These are phyloP conservation scores for Clunio marinus DNA, from an alignment of 2,888 invertebrate species.

Conservation along the genomic window DNA sequence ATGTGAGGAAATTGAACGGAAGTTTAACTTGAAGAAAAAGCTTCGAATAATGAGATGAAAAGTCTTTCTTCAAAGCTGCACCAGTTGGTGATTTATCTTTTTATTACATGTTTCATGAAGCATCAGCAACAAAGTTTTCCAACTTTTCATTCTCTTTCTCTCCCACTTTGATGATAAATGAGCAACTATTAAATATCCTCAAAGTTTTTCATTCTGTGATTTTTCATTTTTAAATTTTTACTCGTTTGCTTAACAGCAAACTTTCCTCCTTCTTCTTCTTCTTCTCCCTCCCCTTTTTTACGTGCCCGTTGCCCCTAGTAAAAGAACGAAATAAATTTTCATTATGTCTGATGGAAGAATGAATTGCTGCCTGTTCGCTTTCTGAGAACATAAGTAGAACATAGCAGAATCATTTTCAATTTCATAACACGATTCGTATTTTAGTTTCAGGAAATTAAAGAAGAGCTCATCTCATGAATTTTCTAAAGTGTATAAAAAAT, in stretches of 20 bases:
- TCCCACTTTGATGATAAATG: constrained; percentile 23
- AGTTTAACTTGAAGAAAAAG: too few relatives aligned
- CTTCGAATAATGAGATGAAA: not conserved
- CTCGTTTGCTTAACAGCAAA: too few relatives aligned
- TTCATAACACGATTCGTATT: constrained; percentile 25
- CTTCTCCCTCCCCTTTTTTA: too few relatives aligned
- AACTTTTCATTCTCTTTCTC: not conserved
- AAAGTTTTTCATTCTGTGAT: not conserved
- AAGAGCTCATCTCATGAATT: constrained; percentile 24
- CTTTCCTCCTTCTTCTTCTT: too few relatives aligned
- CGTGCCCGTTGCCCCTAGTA: too few relatives aligned
- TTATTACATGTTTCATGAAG: constrained; percentile 36
- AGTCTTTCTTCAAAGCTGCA: not conserved
- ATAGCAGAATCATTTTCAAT: constrained; percentile 28
- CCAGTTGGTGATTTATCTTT: constrained; percentile 29
- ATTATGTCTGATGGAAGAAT: not conserved
- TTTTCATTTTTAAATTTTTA: constrained; percentile 21
- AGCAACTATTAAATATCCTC: constrained; percentile 19
- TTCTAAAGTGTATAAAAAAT: not conserved
- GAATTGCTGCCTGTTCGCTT: too few relatives aligned
- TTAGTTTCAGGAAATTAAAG: constrained; percentile 34
- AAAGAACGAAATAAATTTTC: not conserved
- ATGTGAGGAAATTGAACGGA: not conserved
- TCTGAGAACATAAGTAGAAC: too few relatives aligned
- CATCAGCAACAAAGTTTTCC: constrained; percentile 18